Evolutionary conservation across 2,797 vertebrate species (phyloP), one percentile per base, ranked within the genome.

Genomic region (Tragelaphus eurycerus): DNA sequence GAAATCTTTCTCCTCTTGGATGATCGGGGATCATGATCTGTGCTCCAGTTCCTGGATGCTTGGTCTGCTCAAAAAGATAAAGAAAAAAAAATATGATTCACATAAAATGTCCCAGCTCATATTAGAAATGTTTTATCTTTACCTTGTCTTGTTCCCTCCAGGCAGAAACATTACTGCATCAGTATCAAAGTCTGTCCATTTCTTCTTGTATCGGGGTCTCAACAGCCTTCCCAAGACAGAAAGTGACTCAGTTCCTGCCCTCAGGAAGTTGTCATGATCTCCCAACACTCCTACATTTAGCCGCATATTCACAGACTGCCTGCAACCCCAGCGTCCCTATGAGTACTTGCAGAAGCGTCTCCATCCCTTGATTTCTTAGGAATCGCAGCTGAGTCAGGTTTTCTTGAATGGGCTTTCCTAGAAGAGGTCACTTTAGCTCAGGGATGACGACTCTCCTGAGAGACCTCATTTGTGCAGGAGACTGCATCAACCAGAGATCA

Each of bases 1-100:
- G 79, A 95, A 17, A 25, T 93, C 31, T 46, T 86, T 67, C 78
- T 92, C 87, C 6, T 95, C 50, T 91, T 60, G 79, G 55, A 83
- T 16, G 9, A 46, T 31, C 95, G 82, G 46, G 31, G 71, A 96
- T 57, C 0, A 14, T 82, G 93, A 84, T 55, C 62, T 86, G 71
- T 89, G 94, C 7, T 71, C 78, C 86, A 83, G 38, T 88, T 52
- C 54, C 71, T 96, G 90, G 15, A 87, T 89, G 12, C 6, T 46
- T 46, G 71, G 50, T 55, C 67, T 97, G 90, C 64, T 67, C 25
- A 83, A 87, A 74, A 74, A 43, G 67, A 43, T 43, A 43, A 43
- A 21, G 16, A 46, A 25, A 86, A 93, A 64, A 89, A 54, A 21
- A 82, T 17, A 67, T 1, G n/a, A 31, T 16, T 21, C 13, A 17